Evolutionary conservation across 2,797 vertebrate species (phyloP), one percentile per base, ranked within the genome.

Genomic region (Ctenopoma kingsleyae): DNA sequence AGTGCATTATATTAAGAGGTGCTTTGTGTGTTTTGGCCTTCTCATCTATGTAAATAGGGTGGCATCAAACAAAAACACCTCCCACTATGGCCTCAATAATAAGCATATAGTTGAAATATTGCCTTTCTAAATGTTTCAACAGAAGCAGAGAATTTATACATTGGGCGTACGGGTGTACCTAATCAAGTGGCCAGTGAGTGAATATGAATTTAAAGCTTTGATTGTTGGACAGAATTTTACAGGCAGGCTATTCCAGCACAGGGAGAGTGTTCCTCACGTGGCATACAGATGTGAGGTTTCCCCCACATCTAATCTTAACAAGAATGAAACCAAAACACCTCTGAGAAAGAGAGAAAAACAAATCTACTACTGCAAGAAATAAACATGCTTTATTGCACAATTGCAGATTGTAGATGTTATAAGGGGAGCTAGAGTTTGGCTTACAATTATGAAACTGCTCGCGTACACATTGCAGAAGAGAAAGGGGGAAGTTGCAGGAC

Each of bases 271-370:
- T 86, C 63, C 78, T 77, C 76, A 88, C 65, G 66, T 91, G 88
- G 82, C 81, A 65, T 76, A 83, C 91, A 92, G 84, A 90, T 89
- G 88, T 88, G 7, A 12, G 52, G 8, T 46, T 80, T 50, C 16
- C 46, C 76, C 46, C 53, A 47, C 20, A 40, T 62, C 35, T 25
- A 11, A 54, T 56, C 43, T 38, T 54, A 79, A 27, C 50, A 50
- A 36, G 30, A 63, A 43, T 17, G n/a, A 68, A 56, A 59, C 49
- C 30, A 69, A 38, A 65, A 63, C 36, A 43, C 43, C 49, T 43
- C 49, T 6, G 32, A 50, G 44, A 66, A 51, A 65, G 15, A 66
- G 47, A 36, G 17, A 11, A 19, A n/a, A n/a, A n/a, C 25, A 27
- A 27, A 27, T 27, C 1, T 27, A 27, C 13, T 48, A 60, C 35